Evolutionary conservation across 2,797 vertebrate genomes (phyloP).

Genomic region (Microctenopoma steveboyesi): DNA sequence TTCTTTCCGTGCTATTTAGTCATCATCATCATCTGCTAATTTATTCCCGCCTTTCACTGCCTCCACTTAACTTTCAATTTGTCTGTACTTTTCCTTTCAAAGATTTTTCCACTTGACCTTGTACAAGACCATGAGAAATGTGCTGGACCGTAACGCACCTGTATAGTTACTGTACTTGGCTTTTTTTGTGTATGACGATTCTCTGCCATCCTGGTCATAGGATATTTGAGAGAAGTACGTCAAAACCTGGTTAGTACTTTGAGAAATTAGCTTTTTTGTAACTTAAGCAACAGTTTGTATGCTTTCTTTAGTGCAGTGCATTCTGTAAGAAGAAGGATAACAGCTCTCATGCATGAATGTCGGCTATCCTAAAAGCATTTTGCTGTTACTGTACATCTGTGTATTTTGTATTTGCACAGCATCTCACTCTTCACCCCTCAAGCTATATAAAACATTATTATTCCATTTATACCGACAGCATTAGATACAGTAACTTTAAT

Average conservation of each 20-base stretch:
- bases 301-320: constrained; percentile 84
- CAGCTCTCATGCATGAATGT: constrained; percentile 90
- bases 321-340: constrained; percentile 82
- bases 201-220: constrained; percentile 46
- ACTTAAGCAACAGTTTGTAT: constrained; percentile 79
- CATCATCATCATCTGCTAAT: constrained; percentile 54
- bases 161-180: constrained; percentile 59
- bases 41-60: constrained; percentile 59
- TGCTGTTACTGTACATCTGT: constrained; percentile 67
- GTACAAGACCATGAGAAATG: constrained; percentile 53
- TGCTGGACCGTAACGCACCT: constrained; percentile 59
- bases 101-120: constrained; percentile 62
- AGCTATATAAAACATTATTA: constrained; percentile 36
- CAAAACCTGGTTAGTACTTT: constrained; percentile 52
- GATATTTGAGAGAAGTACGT: constrained; percentile 41
- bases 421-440: constrained; percentile 47
- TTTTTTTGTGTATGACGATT: constrained; percentile 46
- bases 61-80: constrained; percentile 54
- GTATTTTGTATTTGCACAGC: constrained; percentile 73
- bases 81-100: constrained; percentile 48
- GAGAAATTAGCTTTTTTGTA: constrained; percentile 71
- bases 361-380: constrained; percentile 70
- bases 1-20: constrained; percentile 60
- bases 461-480: constrained; percentile 51
- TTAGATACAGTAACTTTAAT: constrained; percentile 44